These are phyloP conservation scores for Sphaerophoria taeniata DNA, from an alignment of 2,888 invertebrate genomes.

Conservation along the genomic window DNA sequence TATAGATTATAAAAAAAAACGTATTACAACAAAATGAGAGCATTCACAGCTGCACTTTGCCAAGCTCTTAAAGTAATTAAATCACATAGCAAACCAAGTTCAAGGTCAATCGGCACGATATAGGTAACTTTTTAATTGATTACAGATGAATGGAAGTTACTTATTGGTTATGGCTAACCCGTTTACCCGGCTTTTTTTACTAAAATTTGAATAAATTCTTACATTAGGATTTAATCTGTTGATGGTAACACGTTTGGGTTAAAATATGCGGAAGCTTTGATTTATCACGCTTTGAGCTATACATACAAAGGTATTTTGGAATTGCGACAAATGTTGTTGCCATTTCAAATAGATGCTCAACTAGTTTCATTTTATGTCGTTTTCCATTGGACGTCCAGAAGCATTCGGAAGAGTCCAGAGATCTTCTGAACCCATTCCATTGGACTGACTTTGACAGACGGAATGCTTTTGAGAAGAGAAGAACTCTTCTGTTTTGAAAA, in stretches of 20 bases:
- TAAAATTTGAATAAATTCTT: not conserved
- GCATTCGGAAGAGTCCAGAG: too few species aligned
- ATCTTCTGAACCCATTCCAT: too few species aligned
- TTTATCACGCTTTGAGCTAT: constrained; percentile 14
- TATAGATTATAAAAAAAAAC: not conserved
- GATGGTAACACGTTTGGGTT: constrained; percentile 20
- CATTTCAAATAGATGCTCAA: constrained; percentile 24
- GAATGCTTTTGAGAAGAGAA: too few species aligned
- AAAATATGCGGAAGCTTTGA: constrained; percentile 44
- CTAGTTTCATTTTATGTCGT: constrained; percentile 18
- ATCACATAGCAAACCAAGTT: constrained; percentile 45
- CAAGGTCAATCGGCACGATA: constrained; percentile 25
- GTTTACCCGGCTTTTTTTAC: not conserved
- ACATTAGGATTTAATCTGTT: not conserved
- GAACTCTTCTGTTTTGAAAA: too few species aligned
- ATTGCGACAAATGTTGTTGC: constrained; percentile 23
- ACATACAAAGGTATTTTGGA: not conserved
- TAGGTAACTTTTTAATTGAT: constrained; percentile 6
- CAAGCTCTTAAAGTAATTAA: constrained; percentile 1
- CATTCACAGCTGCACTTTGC: constrained; percentile 14
- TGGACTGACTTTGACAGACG: too few species aligned
- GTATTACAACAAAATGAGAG: not conserved
- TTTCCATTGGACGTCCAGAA: too few species aligned
- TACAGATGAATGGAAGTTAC: not conserved
- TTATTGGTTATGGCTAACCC: not conserved